Conservation (phyloP, 2,113 vertebrate species). For the Corythaixoides concolor region DNA sequence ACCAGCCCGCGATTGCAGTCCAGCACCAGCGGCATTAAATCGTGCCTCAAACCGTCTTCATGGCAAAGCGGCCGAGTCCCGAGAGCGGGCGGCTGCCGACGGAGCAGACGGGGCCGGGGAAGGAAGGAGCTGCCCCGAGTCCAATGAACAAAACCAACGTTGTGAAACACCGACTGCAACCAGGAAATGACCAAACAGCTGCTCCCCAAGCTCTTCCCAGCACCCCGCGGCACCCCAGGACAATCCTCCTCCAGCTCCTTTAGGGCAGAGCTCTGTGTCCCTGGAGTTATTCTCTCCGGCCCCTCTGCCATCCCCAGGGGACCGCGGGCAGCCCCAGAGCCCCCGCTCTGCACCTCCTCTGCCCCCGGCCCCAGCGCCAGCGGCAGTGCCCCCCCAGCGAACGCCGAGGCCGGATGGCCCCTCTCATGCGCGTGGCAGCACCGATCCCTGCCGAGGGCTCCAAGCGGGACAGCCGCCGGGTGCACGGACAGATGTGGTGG, state of each 20-base stretch:
- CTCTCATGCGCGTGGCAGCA: not conserved
- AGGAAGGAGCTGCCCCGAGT: not conserved
- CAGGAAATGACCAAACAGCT: rapidly evolving
- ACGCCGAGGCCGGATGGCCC: rapidly evolving
- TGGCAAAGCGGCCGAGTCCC: not conserved
- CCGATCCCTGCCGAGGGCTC: not conserved
- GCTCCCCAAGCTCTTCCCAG: not conserved
- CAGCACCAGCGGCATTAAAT: not conserved
- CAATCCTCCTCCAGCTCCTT: not conserved
- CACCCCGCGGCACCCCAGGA: not conserved
- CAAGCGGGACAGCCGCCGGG: not conserved
- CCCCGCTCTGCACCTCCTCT: not conserved
- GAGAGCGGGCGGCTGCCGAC: not conserved
- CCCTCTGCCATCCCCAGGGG: not conserved
- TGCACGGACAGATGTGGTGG: rapidly evolving
- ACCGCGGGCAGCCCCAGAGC: not conserved
- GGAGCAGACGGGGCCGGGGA: not conserved
- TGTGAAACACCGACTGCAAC: not conserved
- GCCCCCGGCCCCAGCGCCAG: not conserved
- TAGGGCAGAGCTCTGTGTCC: not conserved
- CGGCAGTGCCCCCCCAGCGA: not conserved
- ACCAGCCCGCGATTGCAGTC: not conserved
- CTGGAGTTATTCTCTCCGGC: not conserved
- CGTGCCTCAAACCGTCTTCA: rapidly evolving
- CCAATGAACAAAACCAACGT: not conserved